Conservation (phyloP, 1,140 invertebrate genomes). For the Cotesia glomerata region DNA sequence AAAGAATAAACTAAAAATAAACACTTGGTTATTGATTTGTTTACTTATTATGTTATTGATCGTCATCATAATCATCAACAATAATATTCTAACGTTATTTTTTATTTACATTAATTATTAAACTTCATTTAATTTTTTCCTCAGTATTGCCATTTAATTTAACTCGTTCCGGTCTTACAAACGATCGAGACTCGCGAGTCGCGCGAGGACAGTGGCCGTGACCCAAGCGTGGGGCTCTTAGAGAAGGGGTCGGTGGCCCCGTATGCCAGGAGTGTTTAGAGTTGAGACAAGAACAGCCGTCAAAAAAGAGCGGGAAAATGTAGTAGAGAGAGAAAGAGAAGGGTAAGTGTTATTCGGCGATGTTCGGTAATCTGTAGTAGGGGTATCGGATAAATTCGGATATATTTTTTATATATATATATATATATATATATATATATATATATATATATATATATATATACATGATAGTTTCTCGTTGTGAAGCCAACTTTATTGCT, state of each 20-base stretch:
- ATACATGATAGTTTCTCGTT: too few relatives aligned
- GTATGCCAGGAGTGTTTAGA: slow-evolving; percentile 29
- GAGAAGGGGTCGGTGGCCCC: slow-evolving; percentile 55
- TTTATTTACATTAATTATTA: too few relatives aligned
- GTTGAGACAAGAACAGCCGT: neutral
- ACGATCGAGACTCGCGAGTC: slow-evolving; percentile 12
- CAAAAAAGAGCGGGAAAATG: slow-evolving; percentile 10
- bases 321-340: neutral
- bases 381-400: neutral
- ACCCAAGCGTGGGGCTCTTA: slow-evolving; percentile 47
- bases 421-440: neutral
- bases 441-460: too few relatives aligned
- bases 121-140: neutral
- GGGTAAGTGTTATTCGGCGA: neutral
- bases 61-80: too few relatives aligned
- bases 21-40: too few relatives aligned
- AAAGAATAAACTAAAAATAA: too few relatives aligned
- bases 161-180: neutral
- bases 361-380: neutral
- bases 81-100: too few relatives aligned
- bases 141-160: neutral
- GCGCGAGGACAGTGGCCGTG: slow-evolving; percentile 58
- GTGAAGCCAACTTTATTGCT: too few relatives aligned
- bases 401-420: neutral
- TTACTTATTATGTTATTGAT: too few relatives aligned